Conservation (phyloP, 2,113 vertebrate genomes). For the Aythya baeri region DNA sequence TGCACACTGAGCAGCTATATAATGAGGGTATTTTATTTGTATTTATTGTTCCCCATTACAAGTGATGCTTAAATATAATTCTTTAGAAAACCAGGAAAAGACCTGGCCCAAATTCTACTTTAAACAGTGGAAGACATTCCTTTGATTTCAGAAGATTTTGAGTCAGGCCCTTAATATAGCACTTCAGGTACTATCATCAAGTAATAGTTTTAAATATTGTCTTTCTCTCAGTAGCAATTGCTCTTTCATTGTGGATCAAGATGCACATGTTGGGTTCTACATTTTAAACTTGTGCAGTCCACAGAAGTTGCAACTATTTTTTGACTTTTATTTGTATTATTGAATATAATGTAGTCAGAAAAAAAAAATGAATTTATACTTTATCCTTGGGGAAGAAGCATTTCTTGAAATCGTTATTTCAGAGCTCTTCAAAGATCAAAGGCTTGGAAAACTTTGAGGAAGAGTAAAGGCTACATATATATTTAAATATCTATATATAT, state of each 20-base stretch:
- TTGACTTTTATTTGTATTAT: neutral
- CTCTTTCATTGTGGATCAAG: conserved; percentile 56
- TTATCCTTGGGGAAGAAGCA: conserved; percentile 29
- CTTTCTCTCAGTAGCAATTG: neutral
- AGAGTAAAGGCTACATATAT: neutral
- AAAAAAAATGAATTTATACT: conserved; percentile 42
- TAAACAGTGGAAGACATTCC: neutral
- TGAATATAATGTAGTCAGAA: neutral
- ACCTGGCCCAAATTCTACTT: neutral
- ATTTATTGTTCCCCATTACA: neutral
- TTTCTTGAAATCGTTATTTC: conserved; percentile 64
- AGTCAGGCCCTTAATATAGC: neutral
- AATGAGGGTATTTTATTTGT: neutral
- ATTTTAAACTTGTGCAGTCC: neutral
- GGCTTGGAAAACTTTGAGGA: neutral
- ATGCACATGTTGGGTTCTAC: conserved; percentile 35
- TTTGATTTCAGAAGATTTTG: neutral
- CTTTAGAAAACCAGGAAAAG: neutral
- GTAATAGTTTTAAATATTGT: conserved; percentile 29
- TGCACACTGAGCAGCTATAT: neutral
- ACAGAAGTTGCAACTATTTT: conserved; percentile 17
- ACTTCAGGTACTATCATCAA: conserved; percentile 8
- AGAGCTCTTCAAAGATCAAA: conserved; percentile 49
- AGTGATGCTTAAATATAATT: neutral
- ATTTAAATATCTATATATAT: neutral